Conservation (phyloP, 2,888 invertebrate genomes). For the Amphipyra berbera region DNA sequence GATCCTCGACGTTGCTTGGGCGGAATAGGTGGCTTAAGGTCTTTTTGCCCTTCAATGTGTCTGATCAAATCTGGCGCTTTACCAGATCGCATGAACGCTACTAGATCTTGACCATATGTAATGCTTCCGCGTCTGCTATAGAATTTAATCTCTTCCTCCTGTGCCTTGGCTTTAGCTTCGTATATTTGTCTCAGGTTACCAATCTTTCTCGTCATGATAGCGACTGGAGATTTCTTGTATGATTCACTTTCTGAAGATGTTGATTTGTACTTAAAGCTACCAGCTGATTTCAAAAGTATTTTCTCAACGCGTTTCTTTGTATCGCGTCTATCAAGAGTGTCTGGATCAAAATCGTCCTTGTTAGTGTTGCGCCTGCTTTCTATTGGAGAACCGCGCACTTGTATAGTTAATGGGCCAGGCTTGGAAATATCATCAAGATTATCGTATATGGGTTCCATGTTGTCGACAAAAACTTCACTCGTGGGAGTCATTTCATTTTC, state of each 20-base stretch:
- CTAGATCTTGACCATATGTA: slow-evolving; percentile 76
- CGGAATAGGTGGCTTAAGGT: slow-evolving; percentile 82
- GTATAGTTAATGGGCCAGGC: slow-evolving; percentile 94
- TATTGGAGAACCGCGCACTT: slow-evolving; percentile 93
- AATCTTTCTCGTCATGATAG: slow-evolving; percentile 90
- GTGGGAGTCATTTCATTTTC: slow-evolving; percentile 84
- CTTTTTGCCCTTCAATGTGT: slow-evolving; percentile 73
- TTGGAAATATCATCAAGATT: slow-evolving; percentile 81
- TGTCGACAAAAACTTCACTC: slow-evolving; percentile 93
- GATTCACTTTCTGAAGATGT: slow-evolving; percentile 71
- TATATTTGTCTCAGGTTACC: slow-evolving; percentile 94
- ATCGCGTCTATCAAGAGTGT: slow-evolving; percentile 93
- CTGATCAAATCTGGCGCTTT: slow-evolving; percentile 79
- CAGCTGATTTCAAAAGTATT: slow-evolving; percentile 91
- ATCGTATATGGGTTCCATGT: slow-evolving; percentile 87
- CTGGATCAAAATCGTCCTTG: slow-evolving; percentile 94
- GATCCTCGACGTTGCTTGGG: slow-evolving; percentile 77
- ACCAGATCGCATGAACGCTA: slow-evolving; percentile 72
- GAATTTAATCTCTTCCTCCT: slow-evolving; percentile 72
- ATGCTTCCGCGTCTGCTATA: slow-evolving; percentile 81
- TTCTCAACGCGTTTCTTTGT: slow-evolving; percentile 83
- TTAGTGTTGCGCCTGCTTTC: slow-evolving; percentile 92
- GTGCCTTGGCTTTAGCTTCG: slow-evolving; percentile 91
- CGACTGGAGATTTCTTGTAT: slow-evolving; percentile 71
- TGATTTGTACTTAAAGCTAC: slow-evolving; percentile 92